Percentiles rank a stretch among this genome's conserved stretches.
These are phyloP conservation scores for Sterna hirundo DNA, from an alignment of 2,113 vertebrate species.

Conservation along the genomic window DNA sequence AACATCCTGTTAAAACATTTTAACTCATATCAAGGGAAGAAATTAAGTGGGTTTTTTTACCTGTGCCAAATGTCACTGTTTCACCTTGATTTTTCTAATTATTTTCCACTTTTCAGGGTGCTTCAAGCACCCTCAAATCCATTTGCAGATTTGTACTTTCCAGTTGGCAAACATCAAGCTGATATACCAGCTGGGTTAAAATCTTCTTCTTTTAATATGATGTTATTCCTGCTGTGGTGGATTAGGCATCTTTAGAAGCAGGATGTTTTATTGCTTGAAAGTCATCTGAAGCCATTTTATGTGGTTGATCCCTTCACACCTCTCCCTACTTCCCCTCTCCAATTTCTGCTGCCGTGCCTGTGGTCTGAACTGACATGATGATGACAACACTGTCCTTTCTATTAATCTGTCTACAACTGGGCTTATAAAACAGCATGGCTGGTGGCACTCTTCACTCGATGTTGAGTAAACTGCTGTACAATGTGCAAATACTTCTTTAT, in stretches of 20 bases:
- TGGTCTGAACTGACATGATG: constrained; percentile 34
- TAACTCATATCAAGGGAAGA: neutral
- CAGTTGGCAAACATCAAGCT: constrained; percentile 17
- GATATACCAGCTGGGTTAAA: neutral
- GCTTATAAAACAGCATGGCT: constrained; percentile 16
- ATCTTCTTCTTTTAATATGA: neutral
- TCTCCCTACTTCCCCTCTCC: neutral
- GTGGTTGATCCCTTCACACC: neutral
- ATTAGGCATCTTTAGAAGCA: neutral
- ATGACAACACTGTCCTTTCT: constrained; percentile 26
- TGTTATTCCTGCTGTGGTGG: neutral
- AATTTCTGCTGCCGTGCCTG: neutral
- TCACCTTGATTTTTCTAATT: neutral
- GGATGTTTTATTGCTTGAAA: neutral
- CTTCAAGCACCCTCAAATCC: neutral
- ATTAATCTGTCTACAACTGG: constrained; percentile 32
- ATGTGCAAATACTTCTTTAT: neutral
- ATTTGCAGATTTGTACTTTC: constrained; percentile 44
- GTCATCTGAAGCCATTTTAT: neutral
- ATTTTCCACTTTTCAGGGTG: neutral
- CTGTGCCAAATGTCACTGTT: neutral
- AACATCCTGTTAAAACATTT: neutral
- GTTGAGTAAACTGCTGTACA: neutral
- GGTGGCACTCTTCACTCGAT: neutral
- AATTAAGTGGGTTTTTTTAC: neutral